phyloP scores from a whole-genome alignment of 2,888 invertebrate species.

The Hetaerina titia region DNA sequence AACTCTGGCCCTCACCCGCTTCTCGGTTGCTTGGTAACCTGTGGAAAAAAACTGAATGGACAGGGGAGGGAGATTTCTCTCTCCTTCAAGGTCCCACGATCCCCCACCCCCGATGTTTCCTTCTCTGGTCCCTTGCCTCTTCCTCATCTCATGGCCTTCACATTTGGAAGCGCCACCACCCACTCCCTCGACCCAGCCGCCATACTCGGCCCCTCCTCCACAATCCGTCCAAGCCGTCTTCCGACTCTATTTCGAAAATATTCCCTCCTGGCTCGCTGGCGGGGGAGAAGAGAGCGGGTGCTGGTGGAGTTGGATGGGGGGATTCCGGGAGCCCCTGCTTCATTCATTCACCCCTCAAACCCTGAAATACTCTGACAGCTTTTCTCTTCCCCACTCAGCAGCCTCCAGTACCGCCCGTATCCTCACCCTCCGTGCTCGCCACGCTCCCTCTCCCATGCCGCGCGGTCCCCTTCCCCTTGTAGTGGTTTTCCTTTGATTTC shows the following conservation, averaged over 20 bases:
- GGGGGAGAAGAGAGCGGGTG: not conserved
- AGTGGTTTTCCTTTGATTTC: slow-evolving; percentile 60
- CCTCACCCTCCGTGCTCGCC: not conserved
- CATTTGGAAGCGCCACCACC: not conserved
- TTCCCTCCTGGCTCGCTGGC: not conserved
- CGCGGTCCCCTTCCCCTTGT: not conserved
- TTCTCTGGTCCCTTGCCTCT: not conserved
- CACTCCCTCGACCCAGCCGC: not conserved
- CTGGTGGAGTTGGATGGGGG: not conserved
- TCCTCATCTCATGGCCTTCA: not conserved
- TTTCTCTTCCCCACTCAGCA: not conserved
- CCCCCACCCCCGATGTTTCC: no score
- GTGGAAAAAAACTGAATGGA: not conserved
- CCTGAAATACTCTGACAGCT: not conserved
- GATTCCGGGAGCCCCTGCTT: slow-evolving; percentile 20
- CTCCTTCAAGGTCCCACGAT: not conserved
- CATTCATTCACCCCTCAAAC: slow-evolving; percentile 27
- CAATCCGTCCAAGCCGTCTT: not conserved
- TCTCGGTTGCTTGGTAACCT: not conserved
- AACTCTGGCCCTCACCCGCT: not conserved
- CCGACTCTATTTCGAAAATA: not conserved
- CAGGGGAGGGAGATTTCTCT: not conserved
- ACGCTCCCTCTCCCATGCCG: not conserved
- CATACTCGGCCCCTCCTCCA: not conserved
- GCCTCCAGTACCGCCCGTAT: not conserved